These are phyloP conservation scores for Sporophila hypoxantha DNA, from an alignment of 2,113 vertebrate genomes.

Conservation along the genomic window DNA sequence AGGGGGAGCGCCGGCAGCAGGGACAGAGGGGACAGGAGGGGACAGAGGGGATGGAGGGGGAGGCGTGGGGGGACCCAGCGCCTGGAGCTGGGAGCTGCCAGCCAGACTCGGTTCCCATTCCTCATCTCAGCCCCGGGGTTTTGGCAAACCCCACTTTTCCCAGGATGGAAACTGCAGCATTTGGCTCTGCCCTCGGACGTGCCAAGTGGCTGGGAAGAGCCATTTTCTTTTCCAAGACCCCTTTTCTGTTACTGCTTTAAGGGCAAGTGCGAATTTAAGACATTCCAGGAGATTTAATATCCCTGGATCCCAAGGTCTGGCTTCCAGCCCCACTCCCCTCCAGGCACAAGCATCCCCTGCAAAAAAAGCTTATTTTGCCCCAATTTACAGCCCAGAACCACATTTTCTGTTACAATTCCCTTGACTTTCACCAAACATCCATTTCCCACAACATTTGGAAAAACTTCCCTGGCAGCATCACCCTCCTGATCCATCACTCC, in stretches of 20 bases:
- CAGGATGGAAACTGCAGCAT: not conserved
- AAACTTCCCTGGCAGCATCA: not conserved
- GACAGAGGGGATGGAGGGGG: not conserved
- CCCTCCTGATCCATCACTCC: fast-evolving
- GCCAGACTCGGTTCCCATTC: not conserved
- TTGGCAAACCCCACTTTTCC: not conserved
- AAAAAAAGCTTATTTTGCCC: not conserved
- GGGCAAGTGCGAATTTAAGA: not conserved
- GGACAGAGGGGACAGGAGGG: not conserved
- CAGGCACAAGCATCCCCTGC: not conserved
- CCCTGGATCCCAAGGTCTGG: not conserved
- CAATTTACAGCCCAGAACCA: not conserved
- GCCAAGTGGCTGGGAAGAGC: not conserved
- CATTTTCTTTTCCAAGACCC: not conserved
- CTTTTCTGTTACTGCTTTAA: not conserved
- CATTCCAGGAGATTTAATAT: not conserved
- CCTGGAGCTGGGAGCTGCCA: not conserved
- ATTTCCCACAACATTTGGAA: not conserved
- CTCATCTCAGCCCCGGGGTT: not conserved
- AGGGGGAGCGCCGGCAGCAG: not conserved
- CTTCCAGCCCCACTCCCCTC: not conserved
- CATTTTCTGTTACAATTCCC: not conserved
- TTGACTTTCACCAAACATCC: not conserved
- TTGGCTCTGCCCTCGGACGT: fast-evolving
- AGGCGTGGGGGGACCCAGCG: not conserved